Percentiles rank a stretch among this genome's conserved stretches.
These are phyloP conservation scores for Gymnopithys bicolor DNA, from an alignment of 2,797 vertebrate species.

Conservation along the genomic window DNA sequence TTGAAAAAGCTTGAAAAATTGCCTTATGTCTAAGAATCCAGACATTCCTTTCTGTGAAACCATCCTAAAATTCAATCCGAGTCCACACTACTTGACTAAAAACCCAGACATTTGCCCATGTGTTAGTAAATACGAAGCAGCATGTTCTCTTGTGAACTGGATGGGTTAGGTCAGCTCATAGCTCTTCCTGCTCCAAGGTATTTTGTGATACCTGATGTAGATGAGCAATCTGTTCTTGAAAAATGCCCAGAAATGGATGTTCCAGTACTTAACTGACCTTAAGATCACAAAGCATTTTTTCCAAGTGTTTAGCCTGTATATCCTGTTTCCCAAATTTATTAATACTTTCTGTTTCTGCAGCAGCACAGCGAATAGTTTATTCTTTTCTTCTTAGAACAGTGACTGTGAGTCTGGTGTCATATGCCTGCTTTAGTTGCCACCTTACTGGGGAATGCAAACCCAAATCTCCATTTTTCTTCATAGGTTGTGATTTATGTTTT, in stretches of 20 bases:
- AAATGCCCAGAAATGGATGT: neutral
- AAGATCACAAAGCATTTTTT: neutral
- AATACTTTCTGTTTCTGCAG: neutral
- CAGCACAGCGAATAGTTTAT: neutral
- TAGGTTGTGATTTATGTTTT: neutral
- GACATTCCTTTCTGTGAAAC: neutral
- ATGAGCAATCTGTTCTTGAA: neutral
- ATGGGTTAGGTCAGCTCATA: neutral
- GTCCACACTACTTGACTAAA: neutral
- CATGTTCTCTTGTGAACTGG: neutral
- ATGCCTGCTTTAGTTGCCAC: neutral
- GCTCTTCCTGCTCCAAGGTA: neutral
- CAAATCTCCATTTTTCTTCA: neutral
- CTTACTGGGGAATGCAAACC: neutral
- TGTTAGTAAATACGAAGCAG: neutral
- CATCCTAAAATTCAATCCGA: neutral
- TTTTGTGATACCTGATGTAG: neutral
- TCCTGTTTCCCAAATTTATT: neutral
- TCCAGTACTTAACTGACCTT: neutral
- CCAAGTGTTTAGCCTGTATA: neutral
- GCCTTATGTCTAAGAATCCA: neutral
- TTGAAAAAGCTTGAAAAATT: neutral
- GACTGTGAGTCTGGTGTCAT: neutral
- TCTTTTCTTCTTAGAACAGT: neutral
- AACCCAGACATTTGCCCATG: neutral